phyloP scores from a whole-genome alignment of 2,113 vertebrate genomes.

The Stictonetta naevosa region DNA sequence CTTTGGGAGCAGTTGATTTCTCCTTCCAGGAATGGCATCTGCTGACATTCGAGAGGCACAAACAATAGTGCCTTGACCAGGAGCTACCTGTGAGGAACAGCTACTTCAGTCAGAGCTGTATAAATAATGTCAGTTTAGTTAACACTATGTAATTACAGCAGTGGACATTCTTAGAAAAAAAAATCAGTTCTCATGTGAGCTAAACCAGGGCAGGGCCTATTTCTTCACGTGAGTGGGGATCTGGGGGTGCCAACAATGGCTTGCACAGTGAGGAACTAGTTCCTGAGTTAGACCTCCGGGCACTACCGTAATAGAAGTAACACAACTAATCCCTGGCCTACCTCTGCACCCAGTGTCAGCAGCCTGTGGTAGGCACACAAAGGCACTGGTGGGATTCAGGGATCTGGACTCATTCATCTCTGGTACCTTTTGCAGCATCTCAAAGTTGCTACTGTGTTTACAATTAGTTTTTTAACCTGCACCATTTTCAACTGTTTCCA shows the following conservation, averaged over 20 bases:
- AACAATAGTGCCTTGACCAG: background rate
- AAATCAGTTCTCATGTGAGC: background rate
- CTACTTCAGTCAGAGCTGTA: background rate
- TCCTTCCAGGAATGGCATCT: background rate
- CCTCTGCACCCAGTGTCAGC: background rate
- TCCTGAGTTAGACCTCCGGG: background rate
- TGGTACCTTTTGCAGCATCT: background rate
- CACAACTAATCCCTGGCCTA: background rate
- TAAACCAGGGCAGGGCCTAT: background rate
- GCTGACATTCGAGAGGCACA: background rate
- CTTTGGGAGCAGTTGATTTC: background rate
- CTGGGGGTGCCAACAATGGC: background rate
- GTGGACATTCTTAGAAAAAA: background rate
- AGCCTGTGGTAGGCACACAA: background rate
- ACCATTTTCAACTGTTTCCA: background rate
- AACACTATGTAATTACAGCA: background rate
- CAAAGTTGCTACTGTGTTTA: background rate
- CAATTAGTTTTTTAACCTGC: background rate
- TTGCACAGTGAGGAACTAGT: fast-evolving
- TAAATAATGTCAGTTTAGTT: background rate
- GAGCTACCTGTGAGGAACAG: background rate
- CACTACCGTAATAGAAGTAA: background rate
- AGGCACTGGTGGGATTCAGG: background rate
- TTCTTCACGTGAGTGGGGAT: background rate
- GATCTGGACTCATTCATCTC: background rate